Evolutionary conservation across 2,113 vertebrate genomes (phyloP).

Genomic region (Paedocypris sp.): DNA sequence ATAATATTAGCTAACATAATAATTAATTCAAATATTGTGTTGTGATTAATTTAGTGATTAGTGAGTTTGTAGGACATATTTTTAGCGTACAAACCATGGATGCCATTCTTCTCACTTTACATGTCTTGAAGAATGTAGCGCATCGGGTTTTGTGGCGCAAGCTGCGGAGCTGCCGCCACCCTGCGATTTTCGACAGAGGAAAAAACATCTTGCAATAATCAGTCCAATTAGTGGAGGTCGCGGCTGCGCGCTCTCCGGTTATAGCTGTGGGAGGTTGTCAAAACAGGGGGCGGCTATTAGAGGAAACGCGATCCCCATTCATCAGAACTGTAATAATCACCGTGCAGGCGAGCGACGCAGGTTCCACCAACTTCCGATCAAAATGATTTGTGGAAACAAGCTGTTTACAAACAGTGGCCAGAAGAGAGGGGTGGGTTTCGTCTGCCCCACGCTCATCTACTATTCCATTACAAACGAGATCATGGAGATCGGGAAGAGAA

Average conservation of each 20-base stretch:
- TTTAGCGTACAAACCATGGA: too few species aligned
- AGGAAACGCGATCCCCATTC: conserved; percentile 81
- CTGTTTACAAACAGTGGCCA: conserved; percentile 82
- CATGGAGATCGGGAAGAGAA: too few species aligned
- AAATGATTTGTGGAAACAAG: conserved; percentile 71
- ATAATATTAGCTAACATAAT: too few species aligned
- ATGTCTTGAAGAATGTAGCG: conserved; percentile 49
- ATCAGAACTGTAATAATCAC: conserved; percentile 68
- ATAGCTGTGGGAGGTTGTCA: conserved; percentile 80
- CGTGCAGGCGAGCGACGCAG: conserved; percentile 47
- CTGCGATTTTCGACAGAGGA: conserved; percentile 42
- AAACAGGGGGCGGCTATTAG: conserved; percentile 79
- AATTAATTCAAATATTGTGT: too few species aligned
- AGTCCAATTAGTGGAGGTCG: conserved; percentile 82
- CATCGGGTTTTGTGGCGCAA: conserved; percentile 51
- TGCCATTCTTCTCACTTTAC: too few species aligned
- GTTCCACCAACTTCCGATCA: conserved; percentile 61
- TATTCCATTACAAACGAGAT: conserved; percentile 13
- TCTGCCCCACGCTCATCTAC: conserved; percentile 49
- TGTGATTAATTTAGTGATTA: too few species aligned
- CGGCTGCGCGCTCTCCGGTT: conserved; percentile 71
- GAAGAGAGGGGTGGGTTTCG: conserved; percentile 54
- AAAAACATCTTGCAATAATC: conserved; percentile 87
- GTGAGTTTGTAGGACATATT: too few species aligned
- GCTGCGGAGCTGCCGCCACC: conserved; percentile 34